Evolutionary conservation across 2,888 invertebrate species (phyloP).

Genomic region (Bimastos eiseni): DNA sequence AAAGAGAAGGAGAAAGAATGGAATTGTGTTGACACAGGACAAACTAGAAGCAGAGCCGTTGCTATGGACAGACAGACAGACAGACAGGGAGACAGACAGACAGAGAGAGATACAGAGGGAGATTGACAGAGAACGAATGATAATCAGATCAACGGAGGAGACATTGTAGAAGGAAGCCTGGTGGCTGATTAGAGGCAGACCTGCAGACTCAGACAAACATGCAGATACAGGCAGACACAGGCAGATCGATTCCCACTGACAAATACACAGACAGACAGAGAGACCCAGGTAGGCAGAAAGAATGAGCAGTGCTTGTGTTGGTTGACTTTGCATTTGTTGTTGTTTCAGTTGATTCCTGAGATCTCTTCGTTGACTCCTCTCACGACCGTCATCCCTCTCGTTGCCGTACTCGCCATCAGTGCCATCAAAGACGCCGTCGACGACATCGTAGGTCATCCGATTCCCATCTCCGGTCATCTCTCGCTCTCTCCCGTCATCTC

Average conservation of each 20-base stretch:
- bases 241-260: too few relatives aligned
- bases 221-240: too few relatives aligned
- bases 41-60: neutral
- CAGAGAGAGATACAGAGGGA: neutral
- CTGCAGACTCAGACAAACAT: too few relatives aligned
- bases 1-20: neutral
- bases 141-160: too few relatives aligned
- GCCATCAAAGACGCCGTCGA: conserved; percentile 64
- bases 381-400: conserved; percentile 93
- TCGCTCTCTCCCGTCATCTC: too few relatives aligned
- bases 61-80: neutral
- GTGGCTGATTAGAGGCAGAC: too few relatives aligned
- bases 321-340: neutral
- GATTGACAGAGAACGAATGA: neutral
- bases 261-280: neutral
- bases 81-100: neutral
- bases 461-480: too few relatives aligned
- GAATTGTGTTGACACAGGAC: neutral
- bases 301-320: neutral
- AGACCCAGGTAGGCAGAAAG: neutral
- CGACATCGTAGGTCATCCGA: conserved; percentile 38
- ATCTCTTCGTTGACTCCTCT: conserved; percentile 95
- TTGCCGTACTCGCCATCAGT: conserved; percentile 89
- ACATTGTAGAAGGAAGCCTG: too few relatives aligned
- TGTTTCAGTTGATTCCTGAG: conserved; percentile 79